phyloP scores from a whole-genome alignment of 30 jellyfish, hydroid and myxozoan species.

The Chrysaora quinquecirrha region DNA sequence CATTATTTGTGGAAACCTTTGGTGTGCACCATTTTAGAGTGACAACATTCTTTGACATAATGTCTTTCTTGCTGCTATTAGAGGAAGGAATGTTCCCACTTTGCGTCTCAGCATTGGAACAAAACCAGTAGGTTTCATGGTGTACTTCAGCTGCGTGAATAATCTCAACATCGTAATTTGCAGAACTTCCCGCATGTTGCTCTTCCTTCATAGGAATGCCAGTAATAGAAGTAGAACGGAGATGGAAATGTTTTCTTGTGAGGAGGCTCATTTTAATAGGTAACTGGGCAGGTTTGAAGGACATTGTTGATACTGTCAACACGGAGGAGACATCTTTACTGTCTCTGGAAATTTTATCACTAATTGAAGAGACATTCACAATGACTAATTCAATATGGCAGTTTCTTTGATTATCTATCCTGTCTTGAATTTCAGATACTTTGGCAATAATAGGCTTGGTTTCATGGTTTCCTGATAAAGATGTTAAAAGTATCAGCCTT shows the following conservation, averaged over 20 bases:
- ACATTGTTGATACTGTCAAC: constrained; percentile 33
- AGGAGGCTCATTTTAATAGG: constrained; percentile 59
- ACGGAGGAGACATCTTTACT: constrained; percentile 60
- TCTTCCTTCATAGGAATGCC: constrained; percentile 96
- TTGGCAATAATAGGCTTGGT: constrained; percentile 37
- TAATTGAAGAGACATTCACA: constrained; percentile 44
- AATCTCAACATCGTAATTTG: constrained; percentile 88
- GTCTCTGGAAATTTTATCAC: constrained; percentile 39
- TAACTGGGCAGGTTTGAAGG: constrained; percentile 49
- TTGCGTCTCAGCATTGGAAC: constrained; percentile 61
- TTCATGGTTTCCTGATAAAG: constrained; percentile 67
- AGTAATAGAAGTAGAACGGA: constrained; percentile 73
- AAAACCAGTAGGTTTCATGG: constrained; percentile 75
- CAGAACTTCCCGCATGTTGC: constrained; percentile 92
- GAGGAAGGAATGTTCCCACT: background rate
- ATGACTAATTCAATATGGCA: constrained; percentile 67
- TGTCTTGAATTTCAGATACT: constrained; percentile 62
- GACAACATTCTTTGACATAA: constrained; percentile 25
- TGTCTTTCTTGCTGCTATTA: constrained; percentile 43
- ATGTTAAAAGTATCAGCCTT: constrained; percentile 58
- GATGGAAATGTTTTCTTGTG: constrained; percentile 68
- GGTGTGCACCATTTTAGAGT: constrained; percentile 94
- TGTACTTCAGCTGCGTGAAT: constrained; percentile 92
- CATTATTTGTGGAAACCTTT: constrained; percentile 60
- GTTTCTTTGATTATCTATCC: constrained; percentile 31